Evolutionary conservation across 2,797 vertebrate genomes (phyloP).

Genomic region (Ciconia nigra): DNA sequence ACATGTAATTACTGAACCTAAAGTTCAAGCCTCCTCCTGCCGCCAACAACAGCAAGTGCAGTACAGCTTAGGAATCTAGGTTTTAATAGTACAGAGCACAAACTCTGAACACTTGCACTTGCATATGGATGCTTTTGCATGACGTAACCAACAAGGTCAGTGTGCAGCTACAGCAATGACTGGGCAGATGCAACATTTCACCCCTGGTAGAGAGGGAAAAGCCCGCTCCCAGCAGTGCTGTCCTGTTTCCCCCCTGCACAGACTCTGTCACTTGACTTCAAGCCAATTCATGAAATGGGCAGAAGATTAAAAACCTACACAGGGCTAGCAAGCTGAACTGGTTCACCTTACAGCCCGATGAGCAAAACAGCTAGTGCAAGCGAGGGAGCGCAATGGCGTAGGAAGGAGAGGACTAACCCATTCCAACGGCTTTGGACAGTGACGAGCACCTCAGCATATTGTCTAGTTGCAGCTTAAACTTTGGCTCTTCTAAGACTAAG

Average conservation of each 20-base stretch:
- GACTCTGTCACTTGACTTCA: not conserved
- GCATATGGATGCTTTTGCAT: not conserved
- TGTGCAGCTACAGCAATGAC: not conserved
- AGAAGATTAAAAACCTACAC: not conserved
- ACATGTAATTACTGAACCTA: not conserved
- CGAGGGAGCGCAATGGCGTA: not conserved
- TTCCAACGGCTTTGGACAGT: not conserved
- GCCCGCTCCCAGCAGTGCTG: not conserved
- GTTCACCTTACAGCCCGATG: not conserved
- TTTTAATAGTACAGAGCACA: not conserved
- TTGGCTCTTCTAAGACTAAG: not conserved
- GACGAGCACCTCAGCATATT: not conserved
- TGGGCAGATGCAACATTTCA: not conserved
- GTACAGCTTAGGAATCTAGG: not conserved
- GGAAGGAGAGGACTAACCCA: not conserved
- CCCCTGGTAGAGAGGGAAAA: not conserved
- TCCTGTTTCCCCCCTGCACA: rapidly evolving
- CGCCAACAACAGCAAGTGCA: not conserved
- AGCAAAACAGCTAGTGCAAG: not conserved
- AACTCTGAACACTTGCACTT: not conserved
- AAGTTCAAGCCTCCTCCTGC: not conserved
- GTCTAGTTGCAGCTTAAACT: not conserved
- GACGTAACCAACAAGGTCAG: rapidly evolving
- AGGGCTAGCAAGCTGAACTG: not conserved
- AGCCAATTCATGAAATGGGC: not conserved